Base-by-base conservation (phyloP, 1,140 invertebrate species). In the Monochamus saltuarius region DNA sequence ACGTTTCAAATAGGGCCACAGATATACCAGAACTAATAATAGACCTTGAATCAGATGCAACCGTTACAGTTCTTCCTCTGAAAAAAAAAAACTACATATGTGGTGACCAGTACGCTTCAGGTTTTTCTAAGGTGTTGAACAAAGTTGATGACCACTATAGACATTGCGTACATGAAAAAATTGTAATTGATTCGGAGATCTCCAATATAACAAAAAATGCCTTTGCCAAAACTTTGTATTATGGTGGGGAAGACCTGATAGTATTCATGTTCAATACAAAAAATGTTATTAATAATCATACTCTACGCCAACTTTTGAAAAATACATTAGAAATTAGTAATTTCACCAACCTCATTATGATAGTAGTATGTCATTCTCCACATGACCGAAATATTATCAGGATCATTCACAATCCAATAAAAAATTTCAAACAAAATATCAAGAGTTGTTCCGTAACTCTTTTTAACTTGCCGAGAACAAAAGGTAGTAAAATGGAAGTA, bases 381-480 rank as follows among this genome's bases (percentile, higher is more conserved):
- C 9, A 7, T 45, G 42, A 45, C 13, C 9, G 13, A 14, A 45
- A 45, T 10, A 10, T 45, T 7, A 45, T 9, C 16, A 45, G 42
- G 14, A 45, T 45, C 13, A 45, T 45, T 14, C 13, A 45, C 13
- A n/a, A n/a, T n/a, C n/a, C n/a, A n/a, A n/a, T n/a, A n/a, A 45
- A 45, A 38, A 8, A 38, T n/a, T 38, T 38, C 37, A 38, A 38
- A 38, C 37, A n/a, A 38, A 38, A 38, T 38, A 38, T 8, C n/a
- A 38, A 38, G n/a, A 38, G 37, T n/a, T 38, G 37, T 38, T 38
- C 37, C 37, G 7, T 38, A 38, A 38, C 37, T 38, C 37, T n/a
- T 38, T 45, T 45, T 45, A 45, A 14, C 42, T 45, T 9, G 42
- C 42, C 42, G 13, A 45, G 13, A 45, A 45, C 42, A 45, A 45